phyloP scores from a whole-genome alignment of 2,797 vertebrate species.

The Passerculus sandwichensis region DNA sequence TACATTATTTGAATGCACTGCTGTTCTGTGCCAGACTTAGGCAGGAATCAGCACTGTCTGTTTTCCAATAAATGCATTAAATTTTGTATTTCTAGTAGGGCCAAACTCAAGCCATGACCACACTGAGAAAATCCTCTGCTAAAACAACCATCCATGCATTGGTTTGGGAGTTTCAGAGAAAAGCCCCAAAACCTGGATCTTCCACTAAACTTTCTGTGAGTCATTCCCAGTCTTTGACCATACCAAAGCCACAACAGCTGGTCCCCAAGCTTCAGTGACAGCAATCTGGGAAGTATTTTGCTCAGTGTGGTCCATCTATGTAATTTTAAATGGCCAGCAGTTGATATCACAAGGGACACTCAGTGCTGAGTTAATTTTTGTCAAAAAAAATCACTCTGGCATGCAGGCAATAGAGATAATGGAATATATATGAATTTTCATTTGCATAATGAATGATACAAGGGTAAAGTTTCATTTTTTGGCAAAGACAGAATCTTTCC shows the following conservation, averaged over 20 bases:
- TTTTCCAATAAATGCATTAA: not conserved
- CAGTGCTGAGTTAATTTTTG: not conserved
- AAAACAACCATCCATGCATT: not conserved
- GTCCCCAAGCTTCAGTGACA: not conserved
- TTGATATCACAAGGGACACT: not conserved
- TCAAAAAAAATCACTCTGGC: not conserved
- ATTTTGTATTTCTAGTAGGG: not conserved
- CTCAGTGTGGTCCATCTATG: not conserved
- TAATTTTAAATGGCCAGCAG: not conserved
- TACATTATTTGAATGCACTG: fast-evolving
- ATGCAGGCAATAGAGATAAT: not conserved
- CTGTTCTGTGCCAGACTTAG: not conserved
- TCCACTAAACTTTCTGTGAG: not conserved
- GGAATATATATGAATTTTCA: not conserved
- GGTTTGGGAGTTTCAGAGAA: not conserved
- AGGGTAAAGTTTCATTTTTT: not conserved
- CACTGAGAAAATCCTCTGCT: not conserved
- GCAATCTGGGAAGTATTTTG: not conserved
- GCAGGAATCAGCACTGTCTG: not conserved
- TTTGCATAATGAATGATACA: not conserved
- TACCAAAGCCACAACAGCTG: no score
- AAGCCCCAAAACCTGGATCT: not conserved
- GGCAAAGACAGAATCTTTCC: not conserved
- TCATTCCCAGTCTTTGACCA: not conserved
- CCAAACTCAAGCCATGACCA: not conserved